Evolutionary conservation across 1,140 invertebrate genomes (phyloP).

Genomic region (Triops longicaudatus): DNA sequence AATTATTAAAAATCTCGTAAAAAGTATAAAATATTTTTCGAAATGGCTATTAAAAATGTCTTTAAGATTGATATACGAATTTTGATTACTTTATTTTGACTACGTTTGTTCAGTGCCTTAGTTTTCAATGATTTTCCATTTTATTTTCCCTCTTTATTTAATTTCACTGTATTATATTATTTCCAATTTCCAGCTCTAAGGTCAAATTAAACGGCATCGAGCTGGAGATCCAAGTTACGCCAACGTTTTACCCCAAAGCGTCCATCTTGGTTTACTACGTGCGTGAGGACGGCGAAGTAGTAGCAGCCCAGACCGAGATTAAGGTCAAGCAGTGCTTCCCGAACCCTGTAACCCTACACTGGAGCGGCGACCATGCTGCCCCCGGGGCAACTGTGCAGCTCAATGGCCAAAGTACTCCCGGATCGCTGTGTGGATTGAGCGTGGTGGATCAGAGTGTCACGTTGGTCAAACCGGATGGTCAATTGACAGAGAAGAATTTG

Average conservation of each 20-base stretch:
- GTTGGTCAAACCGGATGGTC: not conserved
- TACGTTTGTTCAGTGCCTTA: too few species aligned
- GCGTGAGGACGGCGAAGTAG: conserved; percentile 59
- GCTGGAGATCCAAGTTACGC: conserved; percentile 31
- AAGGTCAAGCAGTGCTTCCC: conserved; percentile 47
- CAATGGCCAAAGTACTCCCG: not conserved
- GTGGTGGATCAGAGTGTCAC: not conserved
- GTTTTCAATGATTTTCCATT: too few species aligned
- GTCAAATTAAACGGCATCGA: conserved; percentile 31
- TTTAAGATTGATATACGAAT: too few species aligned
- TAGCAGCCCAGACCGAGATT: conserved; percentile 46
- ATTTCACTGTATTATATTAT: not conserved
- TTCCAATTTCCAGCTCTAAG: not conserved
- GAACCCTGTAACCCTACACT: conserved; percentile 39
- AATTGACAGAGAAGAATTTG: not conserved
- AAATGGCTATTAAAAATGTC: too few species aligned
- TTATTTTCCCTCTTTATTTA: too few species aligned
- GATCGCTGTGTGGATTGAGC: not conserved
- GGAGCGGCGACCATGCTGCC: conserved; percentile 42
- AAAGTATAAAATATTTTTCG: too few species aligned
- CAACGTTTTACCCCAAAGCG: conserved; percentile 34
- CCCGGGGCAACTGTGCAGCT: conserved; percentile 41
- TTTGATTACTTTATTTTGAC: too few species aligned
- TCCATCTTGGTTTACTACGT: conserved; percentile 63
- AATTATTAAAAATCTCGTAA: too few species aligned